These are phyloP conservation scores for Vultur gryphus DNA, from an alignment of 2,797 vertebrate species.

Conservation along the genomic window DNA sequence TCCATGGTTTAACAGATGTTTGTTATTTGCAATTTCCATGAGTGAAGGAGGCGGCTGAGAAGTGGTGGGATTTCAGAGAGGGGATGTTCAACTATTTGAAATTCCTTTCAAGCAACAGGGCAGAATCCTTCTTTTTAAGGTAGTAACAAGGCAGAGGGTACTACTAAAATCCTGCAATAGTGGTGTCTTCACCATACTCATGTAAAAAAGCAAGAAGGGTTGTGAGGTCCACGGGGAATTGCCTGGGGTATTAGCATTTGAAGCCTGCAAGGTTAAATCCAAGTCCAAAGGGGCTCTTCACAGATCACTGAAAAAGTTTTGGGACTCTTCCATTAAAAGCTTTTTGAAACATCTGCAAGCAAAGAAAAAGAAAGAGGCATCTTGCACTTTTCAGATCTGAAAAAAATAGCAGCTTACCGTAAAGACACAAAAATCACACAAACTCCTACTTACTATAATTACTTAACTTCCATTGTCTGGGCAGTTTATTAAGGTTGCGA, in stretches of 20 bases:
- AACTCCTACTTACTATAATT: not conserved
- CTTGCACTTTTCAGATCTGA: not conserved
- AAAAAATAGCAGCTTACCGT: not conserved
- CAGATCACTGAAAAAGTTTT: not conserved
- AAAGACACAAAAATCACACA: not conserved
- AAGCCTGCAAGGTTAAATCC: conserved; percentile 15
- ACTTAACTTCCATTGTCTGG: not conserved
- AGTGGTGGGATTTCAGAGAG: conserved; percentile 18
- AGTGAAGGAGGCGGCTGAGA: not conserved
- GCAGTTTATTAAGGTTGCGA: not conserved
- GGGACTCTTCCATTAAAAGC: not conserved
- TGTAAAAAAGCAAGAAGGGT: not conserved
- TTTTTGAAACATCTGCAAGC: conserved; percentile 32
- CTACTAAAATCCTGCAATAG: not conserved
- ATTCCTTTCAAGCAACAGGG: not conserved
- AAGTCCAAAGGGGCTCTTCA: conserved; percentile 16
- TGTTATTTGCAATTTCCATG: conserved; percentile 34
- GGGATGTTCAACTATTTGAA: conserved; percentile 9
- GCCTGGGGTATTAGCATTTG: not conserved
- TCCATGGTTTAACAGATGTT: conserved; percentile 44
- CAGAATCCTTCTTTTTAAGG: conserved; percentile 25
- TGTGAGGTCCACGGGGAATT: not conserved
- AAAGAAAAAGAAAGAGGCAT: not conserved
- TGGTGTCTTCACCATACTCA: not conserved
- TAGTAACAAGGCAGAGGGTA: not conserved